Percentiles rank a stretch among this genome's conserved stretches.
Evolutionary conservation across 2,113 vertebrate species (phyloP).

Genomic region (Neolamprologus modestus): DNA sequence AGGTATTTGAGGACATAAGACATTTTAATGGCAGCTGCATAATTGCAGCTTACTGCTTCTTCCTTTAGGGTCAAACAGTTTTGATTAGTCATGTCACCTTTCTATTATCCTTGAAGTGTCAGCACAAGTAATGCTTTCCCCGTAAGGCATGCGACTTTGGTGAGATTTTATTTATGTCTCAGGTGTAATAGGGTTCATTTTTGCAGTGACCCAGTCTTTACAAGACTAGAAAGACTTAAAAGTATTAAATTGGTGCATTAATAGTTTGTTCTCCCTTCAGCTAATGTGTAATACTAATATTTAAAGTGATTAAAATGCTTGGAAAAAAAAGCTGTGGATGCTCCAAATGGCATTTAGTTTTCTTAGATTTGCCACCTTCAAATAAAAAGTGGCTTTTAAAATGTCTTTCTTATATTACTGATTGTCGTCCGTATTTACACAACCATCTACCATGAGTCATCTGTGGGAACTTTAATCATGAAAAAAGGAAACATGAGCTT

Average conservation of each 20-base stretch:
- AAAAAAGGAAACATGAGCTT: not conserved
- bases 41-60: not conserved
- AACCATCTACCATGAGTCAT: not conserved
- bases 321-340: not conserved
- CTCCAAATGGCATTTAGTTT: not conserved
- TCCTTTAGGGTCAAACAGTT: not conserved
- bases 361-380: not conserved
- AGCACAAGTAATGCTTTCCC: not conserved
- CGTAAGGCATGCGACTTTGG: not conserved
- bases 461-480: not conserved
- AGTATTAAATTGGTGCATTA: not conserved
- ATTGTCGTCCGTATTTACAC: not conserved
- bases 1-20: not conserved
- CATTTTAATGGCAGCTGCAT: not conserved
- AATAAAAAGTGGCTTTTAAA: not conserved
- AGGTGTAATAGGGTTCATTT: conserved; percentile 14
- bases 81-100: not conserved
- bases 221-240: not conserved
- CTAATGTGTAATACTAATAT: not conserved
- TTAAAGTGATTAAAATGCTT: not conserved
- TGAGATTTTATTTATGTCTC: conserved; percentile 18
- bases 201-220: not conserved
- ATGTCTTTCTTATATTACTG: not conserved
- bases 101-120: conserved; percentile 19
- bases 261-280: not conserved